Evolutionary conservation across 2,797 vertebrate species (phyloP), one percentile per base, ranked within the genome.

Genomic region (Helarctos malayanus): DNA sequence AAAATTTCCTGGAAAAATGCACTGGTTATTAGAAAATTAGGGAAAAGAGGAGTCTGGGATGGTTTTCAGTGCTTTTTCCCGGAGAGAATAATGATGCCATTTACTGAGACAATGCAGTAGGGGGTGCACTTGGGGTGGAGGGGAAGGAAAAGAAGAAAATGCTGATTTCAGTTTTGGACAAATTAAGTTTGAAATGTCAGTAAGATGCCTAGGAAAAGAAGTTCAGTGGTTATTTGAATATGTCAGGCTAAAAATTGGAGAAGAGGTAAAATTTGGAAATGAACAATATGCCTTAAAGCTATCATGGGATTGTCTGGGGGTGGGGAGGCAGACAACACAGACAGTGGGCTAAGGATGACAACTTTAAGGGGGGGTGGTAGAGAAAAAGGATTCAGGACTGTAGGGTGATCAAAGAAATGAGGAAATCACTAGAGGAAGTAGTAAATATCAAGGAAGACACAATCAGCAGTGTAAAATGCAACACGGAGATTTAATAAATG

Each of bases 231-330:
- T 15, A 69, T 65, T 84, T 92, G 83, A 76, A 61, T 45, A 35
- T n/a, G 5, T 1, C 35, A 81, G 78, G 21, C 69, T 94, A 81
- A 92, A 81, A 59, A 59, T 81, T n/a, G 87, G 38, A 18, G 63
- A 81, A 90, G 61, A 45, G 25, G 76, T 84, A 85, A 94, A 90
- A 92, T 87, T 23, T 45, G 6, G 23, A 82, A 68, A 25, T 80
- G n/a, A 92, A 61, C 7, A 38, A 41, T 47, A 16, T 32, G 3
- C n/a, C n/a, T 79, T 69, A 92, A 71, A 49, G 21, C 15, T 71
- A 32, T 38, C 29, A 35, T 45, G 13, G n/a, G 29, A 25, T 19
- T 59, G 2, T 4, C 19, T 61, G 3, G 32, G 19, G 6, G 32
- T 9, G 14, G 12, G 2, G 25, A 11, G 15, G 59, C 65, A 29